Evolutionary conservation across 92 coral and sea anemone species (phyloP), one percentile per base, ranked within the genome.

Genomic region (Heteractis magnifica): DNA sequence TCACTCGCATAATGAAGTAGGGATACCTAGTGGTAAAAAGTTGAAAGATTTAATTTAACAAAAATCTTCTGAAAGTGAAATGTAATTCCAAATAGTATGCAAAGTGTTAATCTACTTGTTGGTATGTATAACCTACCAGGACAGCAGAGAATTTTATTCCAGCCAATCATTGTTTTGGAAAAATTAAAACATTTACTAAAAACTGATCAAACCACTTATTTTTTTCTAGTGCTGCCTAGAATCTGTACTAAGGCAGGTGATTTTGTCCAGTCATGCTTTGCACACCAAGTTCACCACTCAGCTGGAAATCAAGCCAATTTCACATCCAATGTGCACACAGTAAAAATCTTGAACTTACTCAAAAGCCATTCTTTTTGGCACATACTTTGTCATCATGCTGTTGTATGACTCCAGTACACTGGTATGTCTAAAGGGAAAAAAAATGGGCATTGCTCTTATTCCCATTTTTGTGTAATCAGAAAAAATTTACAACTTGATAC

Each of bases 361-460:
- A 79, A 79, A 79, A 15, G 83, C 83, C n/a, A 23, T 79, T 41
- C 83, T 58, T 50, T 79, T 79, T 60, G 83, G 83, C 26, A 21
- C 74, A 79, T 79, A 79, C 59, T 79, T 79, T 13, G 75, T 60
- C 83, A 79, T 79, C 83, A 58, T 79, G 74, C 75, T 79, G 74
- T 79, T 79, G 55, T 18, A 79, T 16, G 18, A 4, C 52, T 79
- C 83, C 26, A 79, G 55, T 11, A 51, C 81, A 19, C 81, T 49
- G 23, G 81, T 77, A 48, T 77, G 81, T 16, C 81, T 77, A 77
- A 34, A 75, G 6, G 6, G n/a, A 55, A 75, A 19, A 19, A 52
- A 50, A 26, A 26, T 26, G 26, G 26, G 26, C 26, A 26, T 26
- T 26, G 12, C 12, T 7, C 56, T 7, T 53, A 53, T 53, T 11